Conservation (phyloP, 2,888 invertebrate genomes). For the Caenorhabditis doughertyi region DNA sequence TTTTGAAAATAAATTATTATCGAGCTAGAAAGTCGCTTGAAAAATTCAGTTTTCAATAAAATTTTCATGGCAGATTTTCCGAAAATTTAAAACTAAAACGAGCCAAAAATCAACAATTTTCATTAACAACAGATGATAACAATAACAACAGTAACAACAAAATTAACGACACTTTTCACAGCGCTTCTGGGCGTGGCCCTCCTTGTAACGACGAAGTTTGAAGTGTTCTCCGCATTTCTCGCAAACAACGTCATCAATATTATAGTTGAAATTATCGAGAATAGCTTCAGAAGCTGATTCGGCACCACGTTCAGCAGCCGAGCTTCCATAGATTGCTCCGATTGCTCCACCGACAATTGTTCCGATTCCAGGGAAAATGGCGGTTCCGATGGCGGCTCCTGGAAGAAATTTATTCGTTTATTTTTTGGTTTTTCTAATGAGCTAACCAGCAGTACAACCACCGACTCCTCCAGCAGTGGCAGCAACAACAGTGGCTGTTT, state of each 20-base stretch:
- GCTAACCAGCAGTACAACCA: background rate
- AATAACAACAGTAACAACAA: background rate
- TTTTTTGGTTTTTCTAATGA: background rate
- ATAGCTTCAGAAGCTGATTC: background rate
- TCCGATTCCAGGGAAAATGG: constrained; percentile 13
- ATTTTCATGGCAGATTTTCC: too few relatives aligned
- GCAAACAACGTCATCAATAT: background rate
- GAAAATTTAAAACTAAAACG: too few relatives aligned
- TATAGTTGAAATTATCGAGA: background rate
- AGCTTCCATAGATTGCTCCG: constrained; percentile 5
- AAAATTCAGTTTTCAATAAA: too few relatives aligned
- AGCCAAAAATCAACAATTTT: background rate
- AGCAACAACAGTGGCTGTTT: background rate
- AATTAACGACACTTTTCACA: background rate
- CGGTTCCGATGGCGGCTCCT: constrained; percentile 19
- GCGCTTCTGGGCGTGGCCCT: background rate
- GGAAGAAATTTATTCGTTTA: background rate
- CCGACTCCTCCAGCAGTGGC: background rate
- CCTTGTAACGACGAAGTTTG: constrained; percentile 12
- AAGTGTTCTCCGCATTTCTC: constrained; percentile 8
- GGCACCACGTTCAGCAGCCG: background rate
- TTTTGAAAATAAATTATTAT: too few relatives aligned
- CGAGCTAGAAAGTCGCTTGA: too few relatives aligned
- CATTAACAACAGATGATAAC: too few relatives aligned
- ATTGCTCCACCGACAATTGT: background rate